phyloP scores from a whole-genome alignment of 2,888 invertebrate genomes.

The Drosophila histrio region DNA sequence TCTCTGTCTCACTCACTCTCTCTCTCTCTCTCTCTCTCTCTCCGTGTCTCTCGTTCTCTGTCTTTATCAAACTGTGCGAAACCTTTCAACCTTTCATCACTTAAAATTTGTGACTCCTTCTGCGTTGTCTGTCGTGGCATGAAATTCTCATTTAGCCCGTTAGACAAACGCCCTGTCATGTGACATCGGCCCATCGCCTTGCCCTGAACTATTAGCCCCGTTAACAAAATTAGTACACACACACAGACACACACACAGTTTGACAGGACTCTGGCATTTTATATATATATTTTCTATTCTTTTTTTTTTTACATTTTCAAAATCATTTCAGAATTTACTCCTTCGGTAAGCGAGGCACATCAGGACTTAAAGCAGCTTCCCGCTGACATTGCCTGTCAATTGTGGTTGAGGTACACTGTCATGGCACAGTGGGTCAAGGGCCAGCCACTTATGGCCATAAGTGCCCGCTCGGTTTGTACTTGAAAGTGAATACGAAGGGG shows the following conservation, averaged over 20 bases:
- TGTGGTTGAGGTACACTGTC: constrained; percentile 32
- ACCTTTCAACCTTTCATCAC: constrained; percentile 71
- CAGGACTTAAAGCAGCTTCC: constrained; percentile 53
- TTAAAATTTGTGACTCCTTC: constrained; percentile 57
- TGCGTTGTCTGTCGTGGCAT: constrained; percentile 34
- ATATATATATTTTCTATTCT: too few relatives aligned
- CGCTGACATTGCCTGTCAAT: constrained; percentile 57
- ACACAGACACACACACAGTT: constrained; percentile 9
- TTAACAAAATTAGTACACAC: constrained; percentile 64
- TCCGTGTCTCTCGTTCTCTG: not conserved
- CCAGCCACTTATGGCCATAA: constrained; percentile 21
- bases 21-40: not conserved
- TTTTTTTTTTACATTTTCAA: constrained; percentile 9
- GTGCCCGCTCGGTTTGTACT: not conserved
- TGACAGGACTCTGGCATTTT: constrained; percentile 16
- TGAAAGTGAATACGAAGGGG: not conserved
- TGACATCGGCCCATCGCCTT: constrained; percentile 48
- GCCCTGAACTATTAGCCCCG: constrained; percentile 63
- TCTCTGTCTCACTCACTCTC: not conserved
- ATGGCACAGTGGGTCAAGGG: constrained; percentile 48
- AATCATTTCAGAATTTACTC: constrained; percentile 41
- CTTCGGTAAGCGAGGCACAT: constrained; percentile 23
- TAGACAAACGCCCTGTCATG: constrained; percentile 41
- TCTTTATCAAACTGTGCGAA: constrained; percentile 26
- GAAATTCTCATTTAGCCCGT: constrained; percentile 64